These are phyloP conservation scores for Ictalurus punctatus DNA, from an alignment of 2,113 vertebrate genomes.

Conservation along the genomic window DNA sequence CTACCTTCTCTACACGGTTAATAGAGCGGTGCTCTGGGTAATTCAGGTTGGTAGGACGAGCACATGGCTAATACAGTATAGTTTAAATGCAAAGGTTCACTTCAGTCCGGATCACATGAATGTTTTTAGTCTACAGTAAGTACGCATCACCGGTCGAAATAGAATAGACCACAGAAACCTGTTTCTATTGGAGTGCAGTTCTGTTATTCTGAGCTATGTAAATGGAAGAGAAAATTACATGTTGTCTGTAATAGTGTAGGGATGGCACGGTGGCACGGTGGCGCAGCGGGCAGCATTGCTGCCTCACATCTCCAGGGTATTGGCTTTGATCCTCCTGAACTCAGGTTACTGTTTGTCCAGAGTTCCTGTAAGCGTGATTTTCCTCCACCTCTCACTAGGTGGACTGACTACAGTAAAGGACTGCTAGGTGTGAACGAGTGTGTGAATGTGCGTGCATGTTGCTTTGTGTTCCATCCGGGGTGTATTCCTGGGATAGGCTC, in stretches of 20 bases:
- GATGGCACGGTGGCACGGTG: neutral
- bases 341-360: neutral
- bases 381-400: neutral
- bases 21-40: neutral
- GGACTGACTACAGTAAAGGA: neutral
- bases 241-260: neutral
- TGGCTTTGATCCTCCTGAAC: neutral
- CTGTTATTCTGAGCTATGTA: slow-evolving; percentile 20
- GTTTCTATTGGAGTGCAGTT: slow-evolving; percentile 36
- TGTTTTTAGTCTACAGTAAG: slow-evolving; percentile 33
- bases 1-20: neutral
- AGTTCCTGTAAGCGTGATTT: no score
- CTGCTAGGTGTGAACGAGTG: neutral
- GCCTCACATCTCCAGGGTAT: neutral
- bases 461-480: neutral
- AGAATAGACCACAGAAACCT: slow-evolving; percentile 33
- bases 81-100: slow-evolving; percentile 5
- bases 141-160: slow-evolving; percentile 19
- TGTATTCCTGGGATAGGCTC: neutral
- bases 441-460: neutral
- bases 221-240: slow-evolving; percentile 44
- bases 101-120: slow-evolving; percentile 10
- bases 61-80: slow-evolving; percentile 10
- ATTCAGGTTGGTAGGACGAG: neutral
- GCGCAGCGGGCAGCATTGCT: neutral